Evolutionary conservation across 1,140 invertebrate genomes (phyloP), one percentile per base, ranked within the genome.

Genomic region (Dufourea novaeangliae): DNA sequence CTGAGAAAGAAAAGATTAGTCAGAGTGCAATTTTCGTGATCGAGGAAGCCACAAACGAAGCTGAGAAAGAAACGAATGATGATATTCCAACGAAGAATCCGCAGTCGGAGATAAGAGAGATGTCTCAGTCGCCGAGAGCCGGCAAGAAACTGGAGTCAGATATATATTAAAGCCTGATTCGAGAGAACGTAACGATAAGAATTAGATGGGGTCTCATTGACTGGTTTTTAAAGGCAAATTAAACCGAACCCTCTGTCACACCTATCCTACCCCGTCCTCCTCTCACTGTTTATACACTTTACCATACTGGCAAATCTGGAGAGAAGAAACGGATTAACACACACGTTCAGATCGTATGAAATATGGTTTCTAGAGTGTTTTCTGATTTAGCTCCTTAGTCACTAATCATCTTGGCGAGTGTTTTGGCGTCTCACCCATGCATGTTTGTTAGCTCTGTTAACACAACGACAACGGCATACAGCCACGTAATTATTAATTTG

Each of bases 341-440:
- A 46, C 75, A 39, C 82, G 44, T 78, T 84, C 61, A 68, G 68
- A 80, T 85, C 82, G 83, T 84, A 85, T 85, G 83, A 17, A 85
- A 63, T n/a, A 52, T 80, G 64, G 74, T 77, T 77, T 79, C 69
- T 82, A 67, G 67, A 72, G 32, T 81, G 77, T 70, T 78, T 80
- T 56, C 27, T 50, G 2, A 64, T 67, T 63, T 6, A 61, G 64
- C 29, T 41, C n/a, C 25, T 70, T 77, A 37, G 41, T 20, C 44
- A 62, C 75, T 70, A 77, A 70, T 52, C 14, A 27, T 14, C 2
- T 57, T 77, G 62, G n/a, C 56, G n/a, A 54, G 68, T 41, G 57
- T 34, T 67, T n/a, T n/a, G n/a, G 17, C 2, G 25, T 22, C 12
- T 37, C 22, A 17, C 12, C 70, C 12, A 10, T 37, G 75, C 67